Conservation (phyloP, 2,113 vertebrate species). For the Aplodontia rufa region DNA sequence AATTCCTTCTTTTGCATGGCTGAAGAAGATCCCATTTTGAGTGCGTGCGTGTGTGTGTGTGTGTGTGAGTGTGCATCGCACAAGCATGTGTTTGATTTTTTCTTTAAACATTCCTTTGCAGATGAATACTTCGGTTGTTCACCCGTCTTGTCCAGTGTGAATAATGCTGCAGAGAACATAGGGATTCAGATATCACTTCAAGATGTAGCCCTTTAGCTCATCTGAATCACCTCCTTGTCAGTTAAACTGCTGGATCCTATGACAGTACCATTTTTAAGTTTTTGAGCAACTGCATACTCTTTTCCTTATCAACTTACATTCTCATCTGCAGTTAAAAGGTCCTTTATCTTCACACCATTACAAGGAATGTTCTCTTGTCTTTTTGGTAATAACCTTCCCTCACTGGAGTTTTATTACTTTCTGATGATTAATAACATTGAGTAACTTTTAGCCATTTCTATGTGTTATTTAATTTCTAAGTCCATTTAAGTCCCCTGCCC, state of each 20-base stretch:
- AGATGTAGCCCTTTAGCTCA: background rate
- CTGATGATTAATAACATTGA: too few species aligned
- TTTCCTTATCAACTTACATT: background rate
- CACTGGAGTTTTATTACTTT: too few species aligned
- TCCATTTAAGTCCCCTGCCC: too few species aligned
- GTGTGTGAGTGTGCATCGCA: background rate
- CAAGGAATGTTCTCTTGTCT: too few species aligned
- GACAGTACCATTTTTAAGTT: background rate
- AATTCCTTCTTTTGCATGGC: background rate
- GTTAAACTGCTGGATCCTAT: background rate
- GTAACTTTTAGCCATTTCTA: too few species aligned
- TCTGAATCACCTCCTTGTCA: background rate
- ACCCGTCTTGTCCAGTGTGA: background rate
- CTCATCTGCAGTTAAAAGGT: background rate
- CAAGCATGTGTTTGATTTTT: background rate
- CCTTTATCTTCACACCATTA: background rate
- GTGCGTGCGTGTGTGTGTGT: background rate
- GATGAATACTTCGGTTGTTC: background rate
- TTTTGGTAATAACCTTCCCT: too few species aligned
- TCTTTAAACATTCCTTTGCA: background rate
- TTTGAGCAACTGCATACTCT: background rate
- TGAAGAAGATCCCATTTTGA: background rate
- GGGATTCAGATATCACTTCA: too few species aligned
- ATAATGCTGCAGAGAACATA: background rate
- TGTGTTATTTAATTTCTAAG: too few species aligned